Percentiles rank a stretch among this genome's conserved stretches.
Conservation (phyloP, 2,797 vertebrate species). For the Aselliscus stoliczkanus region DNA sequence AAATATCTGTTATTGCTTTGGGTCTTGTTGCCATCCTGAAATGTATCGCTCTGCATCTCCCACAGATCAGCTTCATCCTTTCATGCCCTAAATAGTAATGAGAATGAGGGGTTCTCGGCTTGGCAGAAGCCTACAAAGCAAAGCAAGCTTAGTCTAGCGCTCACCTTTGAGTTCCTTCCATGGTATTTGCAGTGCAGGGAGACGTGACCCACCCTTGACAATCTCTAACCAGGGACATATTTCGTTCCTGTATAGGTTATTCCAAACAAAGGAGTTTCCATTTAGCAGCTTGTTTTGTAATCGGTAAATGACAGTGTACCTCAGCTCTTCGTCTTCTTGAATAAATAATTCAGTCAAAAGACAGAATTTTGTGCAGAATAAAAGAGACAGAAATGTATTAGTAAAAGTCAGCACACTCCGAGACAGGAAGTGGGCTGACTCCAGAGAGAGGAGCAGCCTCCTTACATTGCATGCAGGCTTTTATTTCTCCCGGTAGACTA, state of each 20-base stretch:
- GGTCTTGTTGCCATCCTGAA: conserved; percentile 20
- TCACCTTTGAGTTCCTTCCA: neutral
- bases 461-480: no score
- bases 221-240: neutral
- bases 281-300: neutral
- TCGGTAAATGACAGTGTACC: no score
- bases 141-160: neutral
- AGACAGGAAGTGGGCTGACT: no score
- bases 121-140: neutral
- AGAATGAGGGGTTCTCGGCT: neutral
- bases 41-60: neutral
- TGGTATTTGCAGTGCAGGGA: neutral
- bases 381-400: no score
- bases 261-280: neutral
- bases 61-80: neutral
- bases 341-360: no score
- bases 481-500: no score
- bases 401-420: no score
- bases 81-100: conserved; percentile 37
- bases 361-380: no score
- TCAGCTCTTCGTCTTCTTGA: no score
- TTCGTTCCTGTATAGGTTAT: neutral
- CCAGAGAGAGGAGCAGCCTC: no score
- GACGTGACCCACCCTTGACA: neutral
- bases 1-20: neutral